Conservation (phyloP, 2,888 invertebrate genomes). For the Harpalus rufipes region DNA sequence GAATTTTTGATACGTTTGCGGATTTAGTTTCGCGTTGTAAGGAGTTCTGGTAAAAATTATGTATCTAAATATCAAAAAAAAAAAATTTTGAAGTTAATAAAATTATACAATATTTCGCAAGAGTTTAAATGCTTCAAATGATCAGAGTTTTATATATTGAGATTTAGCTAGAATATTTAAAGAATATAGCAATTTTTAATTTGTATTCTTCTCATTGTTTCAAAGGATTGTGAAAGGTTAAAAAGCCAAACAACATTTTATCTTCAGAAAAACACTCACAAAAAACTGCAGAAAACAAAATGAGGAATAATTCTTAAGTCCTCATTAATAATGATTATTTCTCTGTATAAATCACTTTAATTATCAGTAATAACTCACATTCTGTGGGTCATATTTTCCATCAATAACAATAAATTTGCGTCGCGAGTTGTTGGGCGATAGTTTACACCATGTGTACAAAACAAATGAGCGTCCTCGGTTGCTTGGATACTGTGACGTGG, state of each 20-base stretch:
- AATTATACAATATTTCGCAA: too few relatives aligned
- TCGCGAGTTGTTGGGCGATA: slow-evolving; percentile 19
- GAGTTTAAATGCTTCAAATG: too few relatives aligned
- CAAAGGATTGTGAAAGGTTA: not conserved
- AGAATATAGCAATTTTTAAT: too few relatives aligned
- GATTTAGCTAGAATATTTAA: too few relatives aligned
- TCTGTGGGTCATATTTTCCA: slow-evolving; percentile 23
- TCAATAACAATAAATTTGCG: slow-evolving; percentile 56
- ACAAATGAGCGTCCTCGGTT: slow-evolving; percentile 29
- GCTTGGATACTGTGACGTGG: slow-evolving; percentile 35
- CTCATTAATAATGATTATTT: slow-evolving; percentile 29
- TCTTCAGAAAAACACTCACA: not conserved
- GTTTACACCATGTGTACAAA: slow-evolving; percentile 12
- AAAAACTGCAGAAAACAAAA: slow-evolving; percentile 4
- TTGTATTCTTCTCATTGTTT: not conserved
- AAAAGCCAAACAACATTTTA: not conserved
- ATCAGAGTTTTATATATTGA: too few relatives aligned
- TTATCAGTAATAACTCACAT: slow-evolving; percentile 11
- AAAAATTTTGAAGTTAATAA: too few relatives aligned
- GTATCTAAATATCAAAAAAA: too few relatives aligned
- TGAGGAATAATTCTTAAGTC: slow-evolving; percentile 13
- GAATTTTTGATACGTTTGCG: too few relatives aligned
- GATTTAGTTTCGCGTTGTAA: too few relatives aligned
- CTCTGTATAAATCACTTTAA: slow-evolving; percentile 20
- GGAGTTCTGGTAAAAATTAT: too few relatives aligned